Percentiles rank a stretch among this genome's conserved stretches.
phyloP scores from a whole-genome alignment of 2,113 vertebrate genomes.

The Festucalex cinctus region DNA sequence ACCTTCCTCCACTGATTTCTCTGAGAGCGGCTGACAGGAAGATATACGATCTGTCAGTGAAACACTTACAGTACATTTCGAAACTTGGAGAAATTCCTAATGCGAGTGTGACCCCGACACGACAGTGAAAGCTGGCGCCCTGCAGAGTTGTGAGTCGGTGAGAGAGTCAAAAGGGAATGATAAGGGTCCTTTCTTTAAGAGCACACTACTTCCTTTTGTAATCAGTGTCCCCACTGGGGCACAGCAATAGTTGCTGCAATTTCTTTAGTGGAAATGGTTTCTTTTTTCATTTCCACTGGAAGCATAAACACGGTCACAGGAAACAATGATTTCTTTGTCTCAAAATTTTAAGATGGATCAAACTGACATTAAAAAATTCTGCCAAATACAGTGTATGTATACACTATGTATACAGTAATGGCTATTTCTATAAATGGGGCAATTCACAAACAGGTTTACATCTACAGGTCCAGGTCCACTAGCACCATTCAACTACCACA shows the following conservation, averaged over 20 bases:
- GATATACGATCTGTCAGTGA: slow-evolving; percentile 11
- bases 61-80: neutral
- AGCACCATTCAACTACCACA: too few species aligned
- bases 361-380: neutral
- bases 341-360: neutral
- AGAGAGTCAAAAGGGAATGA: slow-evolving; percentile 46
- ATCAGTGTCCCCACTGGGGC: slow-evolving; percentile 41
- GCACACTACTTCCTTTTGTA: slow-evolving; percentile 29
- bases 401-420: too few species aligned
- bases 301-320: neutral
- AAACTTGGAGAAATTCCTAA: slow-evolving; percentile 16
- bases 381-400: too few species aligned
- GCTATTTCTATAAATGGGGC: neutral
- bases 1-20: slow-evolving; percentile 5
- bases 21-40: slow-evolving; percentile 16
- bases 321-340: neutral
- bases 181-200: slow-evolving; percentile 39
- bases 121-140: slow-evolving; percentile 31
- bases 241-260: slow-evolving; percentile 2
- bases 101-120: slow-evolving; percentile 11
- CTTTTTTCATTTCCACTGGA: neutral
- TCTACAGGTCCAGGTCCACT: too few species aligned
- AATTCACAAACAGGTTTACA: neutral
- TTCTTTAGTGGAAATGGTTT: neutral
- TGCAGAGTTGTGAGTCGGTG: slow-evolving; percentile 41